Evolutionary conservation across 2,113 vertebrate species (phyloP).

Genomic region (Numenius arquata): DNA sequence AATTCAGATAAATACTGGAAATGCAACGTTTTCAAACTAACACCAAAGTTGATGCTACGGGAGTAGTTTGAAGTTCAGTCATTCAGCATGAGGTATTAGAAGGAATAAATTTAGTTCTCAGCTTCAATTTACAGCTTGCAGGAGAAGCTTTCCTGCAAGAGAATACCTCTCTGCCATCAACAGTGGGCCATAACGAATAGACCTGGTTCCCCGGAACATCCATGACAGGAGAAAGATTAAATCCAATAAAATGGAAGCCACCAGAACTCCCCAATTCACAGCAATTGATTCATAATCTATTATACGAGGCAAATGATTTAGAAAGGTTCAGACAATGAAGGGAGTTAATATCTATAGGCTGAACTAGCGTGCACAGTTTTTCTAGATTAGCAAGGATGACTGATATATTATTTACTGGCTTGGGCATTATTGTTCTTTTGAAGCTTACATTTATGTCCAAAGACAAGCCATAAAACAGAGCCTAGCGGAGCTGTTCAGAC

Average conservation of each 20-base stretch:
- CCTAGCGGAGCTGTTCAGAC: not conserved
- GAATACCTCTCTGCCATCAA: conserved; percentile 25
- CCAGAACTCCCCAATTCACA: not conserved
- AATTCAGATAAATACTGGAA: conserved; percentile 11
- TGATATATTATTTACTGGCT: conserved; percentile 18
- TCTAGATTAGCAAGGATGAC: conserved; percentile 26
- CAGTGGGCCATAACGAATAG: conserved; percentile 2
- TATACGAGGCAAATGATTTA: conserved; percentile 46
- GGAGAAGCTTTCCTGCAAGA: conserved; percentile 4
- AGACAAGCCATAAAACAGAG: conserved; percentile 1
- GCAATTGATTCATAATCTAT: conserved; percentile 37
- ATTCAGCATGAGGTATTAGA: not conserved
- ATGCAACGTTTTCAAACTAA: not conserved
- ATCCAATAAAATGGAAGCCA: conserved; percentile 49
- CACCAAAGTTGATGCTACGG: not conserved
- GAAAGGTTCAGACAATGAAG: conserved; percentile 20
- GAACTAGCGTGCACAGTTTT: not conserved
- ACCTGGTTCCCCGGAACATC: not conserved
- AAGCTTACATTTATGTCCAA: conserved; percentile 8
- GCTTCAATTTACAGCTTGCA: conserved; percentile 39
- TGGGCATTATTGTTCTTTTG: conserved; percentile 13
- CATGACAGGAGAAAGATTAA: conserved; percentile 51
- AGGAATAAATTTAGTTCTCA: conserved; percentile 49
- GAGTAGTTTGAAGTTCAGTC: conserved; percentile 18
- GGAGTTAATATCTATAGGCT: conserved; percentile 4